These are phyloP conservation scores for Tokudaia tokunoshimensis DNA, from an alignment of 2,797 vertebrate species.

Conservation along the genomic window DNA sequence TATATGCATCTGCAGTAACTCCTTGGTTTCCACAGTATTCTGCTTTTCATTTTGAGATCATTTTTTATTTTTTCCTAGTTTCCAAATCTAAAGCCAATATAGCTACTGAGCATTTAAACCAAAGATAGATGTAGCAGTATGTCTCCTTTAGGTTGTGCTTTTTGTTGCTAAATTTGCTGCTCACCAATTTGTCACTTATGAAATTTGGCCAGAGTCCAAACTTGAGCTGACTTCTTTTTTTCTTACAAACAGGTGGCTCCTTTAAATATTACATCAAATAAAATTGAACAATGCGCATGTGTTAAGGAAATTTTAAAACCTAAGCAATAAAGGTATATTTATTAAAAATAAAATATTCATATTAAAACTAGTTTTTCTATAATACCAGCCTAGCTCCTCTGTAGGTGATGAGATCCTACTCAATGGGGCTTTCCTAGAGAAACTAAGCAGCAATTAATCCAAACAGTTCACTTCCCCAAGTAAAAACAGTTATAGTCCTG, in stretches of 20 bases:
- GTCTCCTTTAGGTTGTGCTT: background rate
- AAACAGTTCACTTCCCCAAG: background rate
- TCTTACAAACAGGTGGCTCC: constrained; percentile 35
- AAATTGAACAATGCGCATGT: constrained; percentile 29
- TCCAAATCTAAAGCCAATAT: background rate
- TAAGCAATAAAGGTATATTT: background rate
- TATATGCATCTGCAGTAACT: constrained; percentile 43
- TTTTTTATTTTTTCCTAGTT: background rate
- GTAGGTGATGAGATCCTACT: background rate
- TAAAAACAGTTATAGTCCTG: background rate
- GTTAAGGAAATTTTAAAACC: background rate
- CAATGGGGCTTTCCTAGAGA: background rate
- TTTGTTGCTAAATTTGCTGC: constrained; percentile 43
- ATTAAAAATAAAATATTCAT: background rate
- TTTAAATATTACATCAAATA: constrained; percentile 44
- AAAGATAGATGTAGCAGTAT: constrained; percentile 42
- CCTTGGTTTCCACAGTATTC: background rate
- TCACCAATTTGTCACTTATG: background rate
- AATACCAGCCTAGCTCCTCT: background rate
- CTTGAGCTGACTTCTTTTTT: constrained; percentile 42
- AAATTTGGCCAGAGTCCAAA: constrained; percentile 42
- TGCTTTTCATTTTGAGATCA: background rate
- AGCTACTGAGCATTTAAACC: background rate
- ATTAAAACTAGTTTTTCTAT: background rate
- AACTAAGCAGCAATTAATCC: background rate